Percentiles rank a stretch among this genome's conserved stretches.
phyloP scores from a whole-genome alignment of 2,888 invertebrate species.

The Noctua janthina region DNA sequence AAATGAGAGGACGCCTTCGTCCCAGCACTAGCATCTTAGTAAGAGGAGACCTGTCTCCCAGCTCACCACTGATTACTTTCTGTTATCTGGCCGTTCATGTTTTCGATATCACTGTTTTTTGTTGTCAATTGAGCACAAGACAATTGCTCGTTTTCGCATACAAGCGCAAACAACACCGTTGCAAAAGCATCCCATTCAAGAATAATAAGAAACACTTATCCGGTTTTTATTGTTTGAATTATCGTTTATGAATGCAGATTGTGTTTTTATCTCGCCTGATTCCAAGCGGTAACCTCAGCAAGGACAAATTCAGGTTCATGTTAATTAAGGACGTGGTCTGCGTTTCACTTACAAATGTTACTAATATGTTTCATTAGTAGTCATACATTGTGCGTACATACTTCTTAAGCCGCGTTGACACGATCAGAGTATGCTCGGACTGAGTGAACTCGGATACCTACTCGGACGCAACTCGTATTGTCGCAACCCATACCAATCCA shows the following conservation, averaged over 20 bases:
- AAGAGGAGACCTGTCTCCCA: too few relatives aligned
- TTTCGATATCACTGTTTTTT: background rate
- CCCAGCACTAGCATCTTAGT: too few relatives aligned
- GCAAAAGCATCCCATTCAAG: background rate
- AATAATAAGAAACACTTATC: background rate
- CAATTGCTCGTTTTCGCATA: background rate
- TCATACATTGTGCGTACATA: background rate
- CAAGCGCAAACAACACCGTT: constrained; percentile 10
- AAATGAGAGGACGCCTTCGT: too few relatives aligned
- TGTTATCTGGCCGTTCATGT: background rate
- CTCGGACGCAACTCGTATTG: too few relatives aligned
- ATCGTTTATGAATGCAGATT: background rate
- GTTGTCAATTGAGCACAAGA: background rate
- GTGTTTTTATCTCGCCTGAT: background rate
- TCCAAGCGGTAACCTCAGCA: background rate
- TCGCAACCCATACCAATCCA: too few relatives aligned
- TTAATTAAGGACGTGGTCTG: background rate
- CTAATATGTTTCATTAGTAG: background rate
- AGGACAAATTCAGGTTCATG: background rate
- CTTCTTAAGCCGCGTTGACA: background rate
- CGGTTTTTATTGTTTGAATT: constrained; percentile 18
- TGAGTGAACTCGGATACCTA: too few relatives aligned
- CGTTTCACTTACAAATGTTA: background rate
- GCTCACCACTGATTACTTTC: background rate
- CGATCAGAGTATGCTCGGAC: too few relatives aligned